Evolutionary conservation across 2,797 vertebrate genomes (phyloP).

Genomic region (Tragopan temminckii): DNA sequence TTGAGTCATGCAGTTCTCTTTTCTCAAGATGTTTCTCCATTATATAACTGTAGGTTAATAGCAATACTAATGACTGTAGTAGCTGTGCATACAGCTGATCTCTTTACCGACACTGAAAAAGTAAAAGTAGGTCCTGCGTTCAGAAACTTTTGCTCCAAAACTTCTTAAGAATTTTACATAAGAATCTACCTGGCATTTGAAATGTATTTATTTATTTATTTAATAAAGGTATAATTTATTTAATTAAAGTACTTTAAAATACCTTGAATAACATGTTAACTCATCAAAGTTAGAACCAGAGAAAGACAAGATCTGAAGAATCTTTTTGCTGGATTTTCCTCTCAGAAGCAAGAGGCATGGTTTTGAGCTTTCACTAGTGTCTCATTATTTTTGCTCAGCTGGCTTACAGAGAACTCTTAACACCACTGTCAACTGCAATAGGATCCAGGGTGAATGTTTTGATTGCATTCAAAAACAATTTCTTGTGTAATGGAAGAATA

Average conservation of each 20-base stretch:
- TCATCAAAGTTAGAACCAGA: background rate
- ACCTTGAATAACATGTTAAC: background rate
- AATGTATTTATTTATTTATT: background rate
- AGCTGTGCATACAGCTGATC: background rate
- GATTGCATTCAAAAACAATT: constrained; percentile 69
- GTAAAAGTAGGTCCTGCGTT: background rate
- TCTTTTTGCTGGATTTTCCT: background rate
- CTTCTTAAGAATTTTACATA: background rate
- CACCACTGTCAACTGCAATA: background rate
- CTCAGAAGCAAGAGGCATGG: background rate
- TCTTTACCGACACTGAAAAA: background rate
- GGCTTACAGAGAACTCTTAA: background rate
- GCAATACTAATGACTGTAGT: background rate
- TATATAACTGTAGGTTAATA: background rate
- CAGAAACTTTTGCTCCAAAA: background rate
- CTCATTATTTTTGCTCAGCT: constrained; percentile 17
- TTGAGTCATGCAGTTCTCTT: background rate
- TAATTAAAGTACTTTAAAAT: background rate
- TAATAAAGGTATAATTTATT: background rate
- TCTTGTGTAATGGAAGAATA: constrained; percentile 62
- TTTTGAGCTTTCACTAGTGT: constrained; percentile 5
- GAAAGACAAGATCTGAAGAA: background rate
- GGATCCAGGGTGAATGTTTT: constrained; percentile 63
- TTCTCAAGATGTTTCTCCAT: background rate
- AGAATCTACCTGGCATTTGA: background rate